A percentile compares a stretch with the other conserved stretches of the same genome.
phyloP scores from a whole-genome alignment of 2,888 invertebrate genomes.

The Drosophila barbarae region DNA sequence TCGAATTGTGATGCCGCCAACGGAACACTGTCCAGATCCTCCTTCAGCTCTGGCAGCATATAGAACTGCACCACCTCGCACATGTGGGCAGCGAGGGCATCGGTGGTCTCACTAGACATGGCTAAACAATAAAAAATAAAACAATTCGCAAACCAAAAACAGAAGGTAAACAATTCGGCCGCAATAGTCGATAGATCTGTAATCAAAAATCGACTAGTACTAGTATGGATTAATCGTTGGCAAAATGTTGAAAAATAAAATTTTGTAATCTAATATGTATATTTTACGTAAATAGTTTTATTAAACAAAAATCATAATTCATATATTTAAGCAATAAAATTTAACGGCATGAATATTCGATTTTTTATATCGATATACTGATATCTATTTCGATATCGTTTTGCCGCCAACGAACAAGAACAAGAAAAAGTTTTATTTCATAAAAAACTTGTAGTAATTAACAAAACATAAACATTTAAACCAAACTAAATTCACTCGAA shows the following conservation, averaged over 20 bases:
- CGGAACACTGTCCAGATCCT: constrained; percentile 69
- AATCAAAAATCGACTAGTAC: background rate
- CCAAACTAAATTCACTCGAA: constrained; percentile 70
- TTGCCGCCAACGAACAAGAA: constrained; percentile 1
- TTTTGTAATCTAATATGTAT: too few relatives aligned
- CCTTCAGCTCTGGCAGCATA: constrained; percentile 66
- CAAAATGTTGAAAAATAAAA: background rate
- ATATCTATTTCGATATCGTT: background rate
- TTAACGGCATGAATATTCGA: background rate
- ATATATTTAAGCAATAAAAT: background rate
- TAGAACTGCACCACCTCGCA: constrained; percentile 60
- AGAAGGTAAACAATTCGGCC: constrained; percentile 21
- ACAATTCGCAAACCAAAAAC: constrained; percentile 23
- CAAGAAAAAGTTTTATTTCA: constrained; percentile 9
- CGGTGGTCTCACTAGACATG: constrained; percentile 39
- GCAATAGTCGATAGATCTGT: constrained; percentile 8
- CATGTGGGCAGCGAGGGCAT: constrained; percentile 32
- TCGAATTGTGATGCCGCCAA: constrained; percentile 65
- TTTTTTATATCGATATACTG: background rate
- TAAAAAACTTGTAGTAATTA: background rate
- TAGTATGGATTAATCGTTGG: too few relatives aligned
- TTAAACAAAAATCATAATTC: background rate
- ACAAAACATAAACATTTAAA: background rate
- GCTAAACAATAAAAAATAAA: background rate
- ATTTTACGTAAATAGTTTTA: too few relatives aligned